These are phyloP conservation scores for Zaprionus gabonicus DNA, from an alignment of 1,140 invertebrate genomes.

Conservation along the genomic window DNA sequence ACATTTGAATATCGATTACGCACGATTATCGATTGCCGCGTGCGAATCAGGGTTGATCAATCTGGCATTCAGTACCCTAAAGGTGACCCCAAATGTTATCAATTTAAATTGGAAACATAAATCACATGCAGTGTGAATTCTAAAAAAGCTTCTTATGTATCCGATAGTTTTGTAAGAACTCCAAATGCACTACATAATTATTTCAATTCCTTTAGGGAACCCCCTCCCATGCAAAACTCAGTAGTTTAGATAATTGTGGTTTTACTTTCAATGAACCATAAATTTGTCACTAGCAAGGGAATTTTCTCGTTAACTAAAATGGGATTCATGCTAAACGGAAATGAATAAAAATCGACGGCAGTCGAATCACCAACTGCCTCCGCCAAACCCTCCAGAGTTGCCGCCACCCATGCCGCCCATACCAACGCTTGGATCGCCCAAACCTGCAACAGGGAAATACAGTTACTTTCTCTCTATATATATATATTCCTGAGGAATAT, in stretches of 20 bases:
- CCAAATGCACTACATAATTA: too few relatives aligned
- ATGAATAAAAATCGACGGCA: constrained; percentile 1
- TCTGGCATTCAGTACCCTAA: background rate
- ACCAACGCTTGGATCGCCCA: constrained; percentile 22
- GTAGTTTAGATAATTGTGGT: background rate
- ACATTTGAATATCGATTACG: constrained; percentile 58
- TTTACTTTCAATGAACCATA: background rate
- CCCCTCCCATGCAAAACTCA: background rate
- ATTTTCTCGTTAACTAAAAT: background rate
- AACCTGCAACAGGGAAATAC: constrained; percentile 19
- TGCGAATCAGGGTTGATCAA: background rate
- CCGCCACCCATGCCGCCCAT: constrained; percentile 20
- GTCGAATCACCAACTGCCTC: constrained; percentile 2
- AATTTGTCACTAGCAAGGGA: background rate
- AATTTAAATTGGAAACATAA: background rate
- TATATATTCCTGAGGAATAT: background rate
- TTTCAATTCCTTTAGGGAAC: too few relatives aligned
- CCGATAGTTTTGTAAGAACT: too few relatives aligned
- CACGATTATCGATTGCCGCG: constrained; percentile 6
- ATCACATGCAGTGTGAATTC: too few relatives aligned
- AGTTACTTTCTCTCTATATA: background rate
- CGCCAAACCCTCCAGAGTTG: constrained; percentile 1
- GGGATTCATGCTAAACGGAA: background rate
- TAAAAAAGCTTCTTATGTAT: too few relatives aligned
- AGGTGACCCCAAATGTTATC: background rate